phyloP scores from a whole-genome alignment of 2,113 vertebrate genomes.

The Tychaedon coryphoeus region DNA sequence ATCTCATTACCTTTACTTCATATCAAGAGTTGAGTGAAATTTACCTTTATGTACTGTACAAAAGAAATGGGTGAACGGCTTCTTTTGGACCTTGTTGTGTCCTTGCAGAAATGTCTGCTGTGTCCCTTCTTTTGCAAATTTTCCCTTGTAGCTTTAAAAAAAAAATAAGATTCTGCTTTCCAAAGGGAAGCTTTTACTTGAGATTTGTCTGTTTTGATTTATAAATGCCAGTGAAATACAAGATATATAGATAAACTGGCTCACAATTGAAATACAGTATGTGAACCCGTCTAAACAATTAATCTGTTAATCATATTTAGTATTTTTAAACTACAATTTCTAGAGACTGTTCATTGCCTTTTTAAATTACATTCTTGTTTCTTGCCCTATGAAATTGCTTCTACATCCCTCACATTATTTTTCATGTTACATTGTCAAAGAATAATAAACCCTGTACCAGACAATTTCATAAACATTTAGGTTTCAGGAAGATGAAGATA shows the following conservation, averaged over 20 bases:
- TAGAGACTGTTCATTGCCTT: neutral
- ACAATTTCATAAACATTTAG: neutral
- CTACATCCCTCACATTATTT: neutral
- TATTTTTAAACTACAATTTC: neutral
- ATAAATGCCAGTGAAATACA: neutral
- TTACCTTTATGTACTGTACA: neutral
- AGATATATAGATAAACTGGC: neutral
- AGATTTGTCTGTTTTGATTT: neutral
- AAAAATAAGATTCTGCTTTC: neutral
- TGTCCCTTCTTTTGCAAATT: neutral
- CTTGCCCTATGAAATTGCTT: neutral
- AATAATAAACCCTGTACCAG: neutral
- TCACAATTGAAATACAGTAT: neutral
- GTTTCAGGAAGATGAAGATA: neutral
- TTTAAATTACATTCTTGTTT: neutral
- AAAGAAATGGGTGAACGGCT: neutral
- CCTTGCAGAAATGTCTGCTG: neutral
- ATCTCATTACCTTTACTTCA: conserved; percentile 34
- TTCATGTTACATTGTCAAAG: neutral
- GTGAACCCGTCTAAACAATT: neutral
- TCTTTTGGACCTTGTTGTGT: conserved; percentile 5
- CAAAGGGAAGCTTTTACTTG: neutral
- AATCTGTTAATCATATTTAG: neutral
- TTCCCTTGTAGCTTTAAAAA: neutral
- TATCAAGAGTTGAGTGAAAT: neutral